phyloP scores from a whole-genome alignment of 2,797 vertebrate genomes.

The Centropyge bicolor region DNA sequence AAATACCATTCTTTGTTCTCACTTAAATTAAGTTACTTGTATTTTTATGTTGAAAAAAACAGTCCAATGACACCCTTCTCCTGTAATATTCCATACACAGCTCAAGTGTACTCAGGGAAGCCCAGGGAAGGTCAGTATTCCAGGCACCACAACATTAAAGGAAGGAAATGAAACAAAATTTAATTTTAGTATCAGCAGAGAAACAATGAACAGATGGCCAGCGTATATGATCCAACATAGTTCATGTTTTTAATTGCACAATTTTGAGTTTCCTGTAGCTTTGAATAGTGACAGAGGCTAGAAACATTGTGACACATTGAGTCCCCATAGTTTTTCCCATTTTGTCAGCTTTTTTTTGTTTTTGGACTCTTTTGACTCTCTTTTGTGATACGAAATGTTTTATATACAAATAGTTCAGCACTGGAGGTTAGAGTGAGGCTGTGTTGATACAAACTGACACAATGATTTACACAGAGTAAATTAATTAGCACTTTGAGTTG shows the following conservation, averaged over 20 bases:
- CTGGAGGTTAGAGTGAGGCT: background rate
- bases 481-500: conserved; percentile 75
- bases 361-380: conserved; percentile 4
- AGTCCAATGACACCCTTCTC: conserved; percentile 82
- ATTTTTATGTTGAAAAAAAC: conserved; percentile 79
- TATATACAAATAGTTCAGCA: background rate
- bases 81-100: conserved; percentile 85
- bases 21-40: conserved; percentile 74
- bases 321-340: conserved; percentile 5
- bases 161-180: conserved; percentile 68
- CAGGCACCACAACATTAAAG: conserved; percentile 81
- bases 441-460: conserved; percentile 3
- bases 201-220: conserved; percentile 39
- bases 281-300: conserved; percentile 24
- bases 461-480: background rate
- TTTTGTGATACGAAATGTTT: conserved; percentile 13
- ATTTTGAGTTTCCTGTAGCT: conserved; percentile 33
- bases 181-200: conserved; percentile 50
- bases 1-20: conserved; percentile 61
- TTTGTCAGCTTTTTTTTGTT: conserved; percentile 21
- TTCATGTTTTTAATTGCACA: conserved; percentile 36
- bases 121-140: conserved; percentile 86
- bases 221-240: conserved; percentile 47
- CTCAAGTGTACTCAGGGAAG: conserved; percentile 85
- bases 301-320: conserved; percentile 38